Conservation (phyloP, 2,113 vertebrate genomes). For the Myrmecophaga tridactyla region DNA sequence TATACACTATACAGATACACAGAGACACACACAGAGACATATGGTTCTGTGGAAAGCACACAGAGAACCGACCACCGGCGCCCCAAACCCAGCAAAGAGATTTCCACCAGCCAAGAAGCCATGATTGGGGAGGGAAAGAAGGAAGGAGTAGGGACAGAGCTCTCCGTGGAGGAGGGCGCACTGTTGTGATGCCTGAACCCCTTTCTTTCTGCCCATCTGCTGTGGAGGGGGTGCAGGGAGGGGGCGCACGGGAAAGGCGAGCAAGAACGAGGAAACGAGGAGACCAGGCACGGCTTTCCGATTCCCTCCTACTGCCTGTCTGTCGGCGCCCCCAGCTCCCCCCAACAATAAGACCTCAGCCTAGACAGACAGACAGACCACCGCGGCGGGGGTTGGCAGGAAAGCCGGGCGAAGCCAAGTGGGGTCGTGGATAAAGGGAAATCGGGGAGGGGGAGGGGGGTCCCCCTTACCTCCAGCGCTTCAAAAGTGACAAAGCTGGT, state of each 20-base stretch:
- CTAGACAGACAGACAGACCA: constrained; percentile 20
- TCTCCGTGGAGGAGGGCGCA: constrained; percentile 66
- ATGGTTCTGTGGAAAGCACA: constrained; percentile 61
- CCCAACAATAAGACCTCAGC: constrained; percentile 79
- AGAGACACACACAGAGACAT: constrained; percentile 42
- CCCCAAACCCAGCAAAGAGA: constrained; percentile 73
- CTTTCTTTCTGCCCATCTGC: constrained; percentile 75
- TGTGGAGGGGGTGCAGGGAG: constrained; percentile 54
- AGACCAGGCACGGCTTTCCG: constrained; percentile 56
- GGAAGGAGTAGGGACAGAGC: constrained; percentile 64
- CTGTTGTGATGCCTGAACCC: constrained; percentile 76
- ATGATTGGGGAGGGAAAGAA: constrained; percentile 77
- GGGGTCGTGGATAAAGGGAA: constrained; percentile 71
- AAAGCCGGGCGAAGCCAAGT: constrained; percentile 35
- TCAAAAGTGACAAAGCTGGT: constrained; percentile 93
- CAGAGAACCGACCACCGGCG: constrained; percentile 63
- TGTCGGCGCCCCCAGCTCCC: constrained; percentile 62
- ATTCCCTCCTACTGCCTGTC: constrained; percentile 60
- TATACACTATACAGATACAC: constrained; percentile 19
- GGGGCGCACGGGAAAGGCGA: constrained; percentile 57
- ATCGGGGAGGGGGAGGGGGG: constrained; percentile 35
- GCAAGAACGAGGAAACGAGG: not conserved
- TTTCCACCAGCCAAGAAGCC: constrained; percentile 78
- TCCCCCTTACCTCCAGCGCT: constrained; percentile 91
- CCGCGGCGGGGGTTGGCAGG: constrained; percentile 9